Evolutionary conservation across 2,888 invertebrate species (phyloP), one percentile per base, ranked within the genome.

Genomic region (Ptilodon capucinus): DNA sequence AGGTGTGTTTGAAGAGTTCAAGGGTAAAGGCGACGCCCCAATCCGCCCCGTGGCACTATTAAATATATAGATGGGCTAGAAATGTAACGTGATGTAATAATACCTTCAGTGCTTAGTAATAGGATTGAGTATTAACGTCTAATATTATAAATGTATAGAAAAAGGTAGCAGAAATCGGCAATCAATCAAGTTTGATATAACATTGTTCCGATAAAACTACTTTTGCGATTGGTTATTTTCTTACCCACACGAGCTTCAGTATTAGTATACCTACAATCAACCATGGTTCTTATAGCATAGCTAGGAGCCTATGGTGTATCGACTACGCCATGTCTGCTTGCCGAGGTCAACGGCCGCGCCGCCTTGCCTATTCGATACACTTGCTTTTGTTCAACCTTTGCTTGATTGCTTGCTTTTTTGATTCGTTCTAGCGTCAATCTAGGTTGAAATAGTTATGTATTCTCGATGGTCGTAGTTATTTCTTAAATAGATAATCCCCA

Each of bases 261-360:
- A 19, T 11, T 42, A 11, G 18, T 36, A 17, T 19, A 38, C n/a
- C 38, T 38, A 38, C 38, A 8, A 13, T 38, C n/a, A 4, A 38
- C 64, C 68, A 69, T 70, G 71, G 68, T 67, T 68, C 61, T 76
- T 78, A 80, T 79, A 68, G 76, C 67, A 62, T 14, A 68, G 64
- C 71, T 67, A 81, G 21, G 21, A 21, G 14, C n/a, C 40, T 16
- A 62, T 84, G 81, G 83, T 75, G 74, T 77, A 71, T 73, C 66
- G 82, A 66, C 81, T 82, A 79, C 86, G 84, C 82, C 81, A 79
- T 81, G 88, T 86, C 87, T 87, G 74, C 77, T 64, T 69, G 57
- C 65, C 63, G 70, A 65, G 88, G 81, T 84, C 79, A 77, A 71
- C 60, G 82, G 63, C 80, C 86, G 63, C 65, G 56, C 56, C 70